Evolutionary conservation across 2,888 invertebrate genomes (phyloP).

Genomic region (Thymelicus lineola): DNA sequence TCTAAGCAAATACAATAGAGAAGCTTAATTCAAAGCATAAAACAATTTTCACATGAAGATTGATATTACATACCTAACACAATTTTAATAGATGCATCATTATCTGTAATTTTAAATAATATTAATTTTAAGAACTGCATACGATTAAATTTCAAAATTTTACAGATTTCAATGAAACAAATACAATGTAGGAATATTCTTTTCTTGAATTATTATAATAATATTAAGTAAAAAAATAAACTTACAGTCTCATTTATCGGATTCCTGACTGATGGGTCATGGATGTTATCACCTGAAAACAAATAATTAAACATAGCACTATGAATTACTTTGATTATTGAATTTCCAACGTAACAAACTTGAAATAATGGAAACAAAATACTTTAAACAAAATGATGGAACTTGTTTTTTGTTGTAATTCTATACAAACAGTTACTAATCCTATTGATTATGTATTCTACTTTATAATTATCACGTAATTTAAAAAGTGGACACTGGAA

Average conservation of each 20-base stretch:
- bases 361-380: background rate
- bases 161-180: background rate
- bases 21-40: background rate
- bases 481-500: too few relatives aligned
- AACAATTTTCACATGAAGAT: background rate
- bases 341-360: background rate
- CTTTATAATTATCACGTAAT: too few relatives aligned
- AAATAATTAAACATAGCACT: background rate
- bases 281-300: constrained; percentile 11
- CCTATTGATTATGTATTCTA: background rate
- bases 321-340: background rate
- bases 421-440: background rate
- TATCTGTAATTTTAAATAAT: constrained; percentile 1
- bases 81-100: constrained; percentile 5
- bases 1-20: background rate
- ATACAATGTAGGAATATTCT: background rate
- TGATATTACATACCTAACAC: constrained; percentile 4
- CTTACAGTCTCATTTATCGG: constrained; percentile 55
- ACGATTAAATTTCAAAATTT: too few relatives aligned
- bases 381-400: background rate
- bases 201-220: background rate
- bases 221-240: constrained; percentile 40
- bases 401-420: background rate
- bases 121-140: background rate
- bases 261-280: constrained; percentile 33